Percentiles rank a stretch among this genome's conserved stretches.
Conservation (phyloP, 2,113 vertebrate species). For the Microtus oregoni region DNA sequence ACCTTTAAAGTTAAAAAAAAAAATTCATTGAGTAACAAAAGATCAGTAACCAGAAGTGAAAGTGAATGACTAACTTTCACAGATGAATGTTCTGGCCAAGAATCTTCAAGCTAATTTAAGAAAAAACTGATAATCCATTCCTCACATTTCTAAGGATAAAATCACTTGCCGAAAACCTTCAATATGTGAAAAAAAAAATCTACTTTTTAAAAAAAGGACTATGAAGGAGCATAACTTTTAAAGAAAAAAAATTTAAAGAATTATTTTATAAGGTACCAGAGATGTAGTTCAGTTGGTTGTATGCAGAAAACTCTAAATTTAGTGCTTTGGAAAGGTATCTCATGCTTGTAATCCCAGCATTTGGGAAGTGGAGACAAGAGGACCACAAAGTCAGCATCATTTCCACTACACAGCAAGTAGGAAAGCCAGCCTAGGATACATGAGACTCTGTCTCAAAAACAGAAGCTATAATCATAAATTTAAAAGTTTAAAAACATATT, state of each 20-base stretch:
- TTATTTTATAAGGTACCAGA: neutral
- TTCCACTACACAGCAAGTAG: neutral
- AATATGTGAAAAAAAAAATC: conserved; percentile 17
- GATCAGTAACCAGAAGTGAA: conserved; percentile 76
- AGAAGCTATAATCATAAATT: neutral
- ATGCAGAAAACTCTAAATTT: neutral
- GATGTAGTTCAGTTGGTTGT: neutral
- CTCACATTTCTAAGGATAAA: conserved; percentile 72
- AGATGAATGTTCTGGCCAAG: conserved; percentile 77
- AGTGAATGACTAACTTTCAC: conserved; percentile 78
- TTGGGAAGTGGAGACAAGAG: neutral
- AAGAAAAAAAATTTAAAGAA: conserved; percentile 55
- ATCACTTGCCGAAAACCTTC: conserved; percentile 71
- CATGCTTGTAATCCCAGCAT: neutral
- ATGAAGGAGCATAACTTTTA: conserved; percentile 56
- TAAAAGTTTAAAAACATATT: conserved; percentile 1
- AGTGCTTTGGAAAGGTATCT: neutral
- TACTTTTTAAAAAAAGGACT: conserved; percentile 43
- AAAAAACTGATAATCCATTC: conserved; percentile 75
- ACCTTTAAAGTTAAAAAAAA: conserved; percentile 75
- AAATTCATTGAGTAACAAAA: conserved; percentile 71
- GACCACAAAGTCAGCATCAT: neutral
- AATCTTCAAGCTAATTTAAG: conserved; percentile 78
- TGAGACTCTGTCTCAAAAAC: neutral
- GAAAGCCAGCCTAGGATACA: neutral